Conservation (phyloP, 1,140 invertebrate genomes). For the Bicyclus anynana region DNA sequence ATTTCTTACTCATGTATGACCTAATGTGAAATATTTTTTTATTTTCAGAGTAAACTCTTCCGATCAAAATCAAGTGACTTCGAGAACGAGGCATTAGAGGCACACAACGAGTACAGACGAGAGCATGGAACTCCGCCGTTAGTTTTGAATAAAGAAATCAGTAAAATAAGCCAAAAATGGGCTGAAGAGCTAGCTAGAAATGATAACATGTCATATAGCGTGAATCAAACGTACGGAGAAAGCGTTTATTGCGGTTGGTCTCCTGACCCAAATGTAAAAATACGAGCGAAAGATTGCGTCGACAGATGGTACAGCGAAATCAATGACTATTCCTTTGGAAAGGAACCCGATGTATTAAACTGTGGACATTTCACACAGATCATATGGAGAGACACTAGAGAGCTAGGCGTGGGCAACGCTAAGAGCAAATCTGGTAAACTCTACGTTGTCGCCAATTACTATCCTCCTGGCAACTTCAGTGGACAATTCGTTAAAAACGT, state of each 20-base stretch:
- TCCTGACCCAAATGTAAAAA: slow-evolving; percentile 81
- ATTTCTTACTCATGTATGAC: neutral
- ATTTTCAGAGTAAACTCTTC: slow-evolving; percentile 66
- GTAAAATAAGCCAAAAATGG: slow-evolving; percentile 83
- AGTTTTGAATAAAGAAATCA: slow-evolving; percentile 71
- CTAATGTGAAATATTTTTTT: neutral
- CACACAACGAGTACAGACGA: slow-evolving; percentile 88
- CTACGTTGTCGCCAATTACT: slow-evolving; percentile 88
- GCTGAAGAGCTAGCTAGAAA: slow-evolving; percentile 85
- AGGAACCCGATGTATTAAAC: slow-evolving; percentile 79
- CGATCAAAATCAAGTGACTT: slow-evolving; percentile 65
- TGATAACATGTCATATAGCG: slow-evolving; percentile 81
- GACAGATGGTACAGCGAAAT: slow-evolving; percentile 85
- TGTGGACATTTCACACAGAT: slow-evolving; percentile 86
- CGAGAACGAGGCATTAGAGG: slow-evolving; percentile 81
- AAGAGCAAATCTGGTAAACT: slow-evolving; percentile 78
- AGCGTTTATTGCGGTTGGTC: slow-evolving; percentile 83
- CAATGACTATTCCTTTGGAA: slow-evolving; percentile 80
- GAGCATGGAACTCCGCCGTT: slow-evolving; percentile 82
- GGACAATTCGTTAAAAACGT: slow-evolving; percentile 86
- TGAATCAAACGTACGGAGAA: slow-evolving; percentile 79
- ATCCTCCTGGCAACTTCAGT: slow-evolving; percentile 88
- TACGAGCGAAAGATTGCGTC: slow-evolving; percentile 81
- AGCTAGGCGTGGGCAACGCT: slow-evolving; percentile 87
- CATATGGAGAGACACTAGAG: slow-evolving; percentile 84